These are phyloP conservation scores for Harpegnathos saltator DNA, from an alignment of 1,140 invertebrate genomes.

Conservation along the genomic window DNA sequence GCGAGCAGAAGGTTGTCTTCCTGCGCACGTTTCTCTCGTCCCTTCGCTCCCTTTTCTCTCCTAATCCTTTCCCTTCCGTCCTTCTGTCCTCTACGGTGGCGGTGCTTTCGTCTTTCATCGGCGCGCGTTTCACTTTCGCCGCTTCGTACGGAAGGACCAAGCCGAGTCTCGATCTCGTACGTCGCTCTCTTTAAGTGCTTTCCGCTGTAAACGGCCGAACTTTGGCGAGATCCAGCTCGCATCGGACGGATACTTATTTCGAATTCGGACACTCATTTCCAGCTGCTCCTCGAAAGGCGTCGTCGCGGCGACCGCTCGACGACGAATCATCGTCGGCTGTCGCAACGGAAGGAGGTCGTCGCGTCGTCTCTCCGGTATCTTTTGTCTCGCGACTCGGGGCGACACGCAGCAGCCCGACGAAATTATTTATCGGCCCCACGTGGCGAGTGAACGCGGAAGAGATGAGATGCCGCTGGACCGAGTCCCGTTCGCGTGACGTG, in stretches of 20 bases:
- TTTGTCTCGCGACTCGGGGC: background rate
- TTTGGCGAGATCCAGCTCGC: constrained; percentile 57
- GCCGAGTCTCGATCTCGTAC: constrained; percentile 70
- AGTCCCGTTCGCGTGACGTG: constrained; percentile 10
- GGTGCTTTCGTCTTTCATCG: too few species aligned
- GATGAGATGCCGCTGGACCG: background rate
- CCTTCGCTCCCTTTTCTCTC: background rate
- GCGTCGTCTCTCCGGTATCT: background rate
- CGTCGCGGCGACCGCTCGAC: background rate
- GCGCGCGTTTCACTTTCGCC: constrained; percentile 30
- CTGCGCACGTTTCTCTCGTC: background rate
- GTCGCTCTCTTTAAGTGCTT: constrained; percentile 83
- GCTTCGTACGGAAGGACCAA: constrained; percentile 8
- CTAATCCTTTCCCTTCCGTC: too few species aligned
- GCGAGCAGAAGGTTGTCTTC: constrained; percentile 51
- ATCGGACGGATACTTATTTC: background rate
- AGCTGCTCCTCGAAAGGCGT: background rate
- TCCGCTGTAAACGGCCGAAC: constrained; percentile 74
- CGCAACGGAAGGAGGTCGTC: background rate
- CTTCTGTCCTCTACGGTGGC: too few species aligned
- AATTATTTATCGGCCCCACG: background rate
- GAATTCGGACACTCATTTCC: background rate
- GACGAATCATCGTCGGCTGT: background rate
- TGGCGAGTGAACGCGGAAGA: constrained; percentile 1
- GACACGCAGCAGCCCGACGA: background rate